Percentiles rank a stretch among this genome's conserved stretches.
Conservation (phyloP, 1,140 invertebrate species). For the Drosophila sp. region DNA sequence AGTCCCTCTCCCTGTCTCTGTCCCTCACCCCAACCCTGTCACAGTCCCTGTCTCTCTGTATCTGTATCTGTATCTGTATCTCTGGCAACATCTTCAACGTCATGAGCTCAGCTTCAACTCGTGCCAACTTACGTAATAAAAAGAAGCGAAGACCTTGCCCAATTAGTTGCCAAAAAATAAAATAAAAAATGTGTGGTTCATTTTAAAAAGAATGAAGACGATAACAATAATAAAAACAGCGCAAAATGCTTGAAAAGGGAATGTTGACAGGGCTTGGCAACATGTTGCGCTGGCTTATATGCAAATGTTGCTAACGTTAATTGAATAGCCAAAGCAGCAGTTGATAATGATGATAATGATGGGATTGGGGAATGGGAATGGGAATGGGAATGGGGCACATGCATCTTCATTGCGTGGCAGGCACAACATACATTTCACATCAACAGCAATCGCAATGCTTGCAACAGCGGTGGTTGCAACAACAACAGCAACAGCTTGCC, state of each 20-base stretch:
- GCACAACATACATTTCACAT: slow-evolving; percentile 37
- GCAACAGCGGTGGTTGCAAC: no score
- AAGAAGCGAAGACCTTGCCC: slow-evolving; percentile 38
- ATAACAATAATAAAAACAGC: slow-evolving; percentile 15
- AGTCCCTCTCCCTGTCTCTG: no score
- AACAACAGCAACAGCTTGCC: no score
- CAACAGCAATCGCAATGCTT: not conserved
- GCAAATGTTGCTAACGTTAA: slow-evolving; percentile 48
- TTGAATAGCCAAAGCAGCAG: slow-evolving; percentile 13
- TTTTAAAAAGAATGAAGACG: no score
- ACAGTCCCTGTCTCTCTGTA: no score
- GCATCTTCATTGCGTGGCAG: slow-evolving; percentile 32
- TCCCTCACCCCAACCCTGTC: not conserved
- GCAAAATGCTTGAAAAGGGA: slow-evolving; percentile 13
- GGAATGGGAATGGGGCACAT: not conserved
- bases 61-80: no score
- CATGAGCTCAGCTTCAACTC: not conserved
- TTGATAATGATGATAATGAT: no score
- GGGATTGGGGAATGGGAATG: no score
- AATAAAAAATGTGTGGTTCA: no score
- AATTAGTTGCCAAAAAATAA: slow-evolving; percentile 42
- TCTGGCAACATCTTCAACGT: no score
- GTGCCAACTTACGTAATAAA: slow-evolving; percentile 19
- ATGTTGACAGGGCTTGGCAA: slow-evolving; percentile 36
- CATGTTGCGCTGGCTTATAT: slow-evolving; percentile 33